These are phyloP conservation scores for Ptychochromis oligacanthus DNA, from an alignment of 2,113 vertebrate species.

Conservation along the genomic window DNA sequence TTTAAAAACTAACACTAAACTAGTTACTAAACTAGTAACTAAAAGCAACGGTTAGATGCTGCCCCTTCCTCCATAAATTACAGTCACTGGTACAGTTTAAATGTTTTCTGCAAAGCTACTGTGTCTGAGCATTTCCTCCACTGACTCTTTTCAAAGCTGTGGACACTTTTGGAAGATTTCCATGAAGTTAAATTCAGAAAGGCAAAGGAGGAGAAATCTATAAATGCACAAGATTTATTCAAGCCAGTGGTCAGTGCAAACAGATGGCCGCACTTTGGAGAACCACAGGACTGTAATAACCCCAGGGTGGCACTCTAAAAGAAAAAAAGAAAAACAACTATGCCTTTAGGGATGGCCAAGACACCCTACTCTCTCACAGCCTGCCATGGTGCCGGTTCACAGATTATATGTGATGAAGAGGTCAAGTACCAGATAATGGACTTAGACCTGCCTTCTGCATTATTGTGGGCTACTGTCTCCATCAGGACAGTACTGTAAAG, in stretches of 20 bases:
- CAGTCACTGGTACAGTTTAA: neutral
- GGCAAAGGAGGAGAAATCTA: conserved; percentile 35
- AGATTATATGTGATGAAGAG: conserved; percentile 38
- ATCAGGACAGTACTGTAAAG: conserved; percentile 25
- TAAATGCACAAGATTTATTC: conserved; percentile 29
- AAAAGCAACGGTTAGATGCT: neutral
- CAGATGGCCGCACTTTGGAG: conserved; percentile 45
- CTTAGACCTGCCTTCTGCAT: conserved; percentile 33
- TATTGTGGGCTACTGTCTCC: conserved; percentile 38
- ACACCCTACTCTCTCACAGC: conserved; percentile 24
- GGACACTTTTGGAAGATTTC: conserved; percentile 16
- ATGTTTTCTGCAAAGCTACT: conserved; percentile 17
- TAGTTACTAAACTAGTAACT: no score
- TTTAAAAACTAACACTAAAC: neutral
- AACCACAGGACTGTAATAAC: conserved; percentile 54
- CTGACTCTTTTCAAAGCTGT: conserved; percentile 17
- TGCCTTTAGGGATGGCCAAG: conserved; percentile 30
- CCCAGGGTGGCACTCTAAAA: conserved; percentile 35
- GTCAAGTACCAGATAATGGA: conserved; percentile 52
- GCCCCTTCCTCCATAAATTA: neutral
- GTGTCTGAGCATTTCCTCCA: conserved; percentile 10
- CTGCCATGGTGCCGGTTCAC: conserved; percentile 19
- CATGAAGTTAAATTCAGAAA: conserved; percentile 27
- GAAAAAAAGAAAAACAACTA: neutral
- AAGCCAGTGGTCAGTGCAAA: conserved; percentile 52